Evolutionary conservation across 2,797 vertebrate species (phyloP).

Genomic region (Craterocephalus amniculus): DNA sequence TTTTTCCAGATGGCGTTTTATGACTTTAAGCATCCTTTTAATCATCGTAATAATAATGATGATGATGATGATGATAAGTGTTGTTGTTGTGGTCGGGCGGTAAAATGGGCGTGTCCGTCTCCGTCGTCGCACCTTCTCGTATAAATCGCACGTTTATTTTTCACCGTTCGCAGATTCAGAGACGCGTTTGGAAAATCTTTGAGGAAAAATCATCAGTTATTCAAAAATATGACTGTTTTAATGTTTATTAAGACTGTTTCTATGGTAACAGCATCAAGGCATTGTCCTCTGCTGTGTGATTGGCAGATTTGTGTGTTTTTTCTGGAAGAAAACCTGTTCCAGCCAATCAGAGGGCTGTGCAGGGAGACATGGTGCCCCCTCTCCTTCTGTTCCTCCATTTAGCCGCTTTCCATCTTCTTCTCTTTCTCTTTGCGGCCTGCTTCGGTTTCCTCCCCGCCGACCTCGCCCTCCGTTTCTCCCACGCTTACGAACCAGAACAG

Average conservation of each 20-base stretch:
- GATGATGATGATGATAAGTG: slow-evolving; percentile 1
- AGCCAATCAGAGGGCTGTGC: slow-evolving; percentile 50
- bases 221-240: background rate
- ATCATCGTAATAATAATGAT: no score
- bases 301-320: slow-evolving; percentile 35
- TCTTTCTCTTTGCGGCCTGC: background rate
- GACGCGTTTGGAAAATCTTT: background rate
- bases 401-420: slow-evolving; percentile 26
- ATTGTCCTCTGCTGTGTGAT: slow-evolving; percentile 37
- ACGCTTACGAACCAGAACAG: background rate
- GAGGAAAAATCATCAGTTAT: background rate
- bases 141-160: background rate
- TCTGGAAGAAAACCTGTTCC: slow-evolving; percentile 38
- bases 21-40: slow-evolving; percentile 5
- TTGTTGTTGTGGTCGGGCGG: slow-evolving; percentile 48
- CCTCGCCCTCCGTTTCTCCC: background rate
- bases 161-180: background rate
- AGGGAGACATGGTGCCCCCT: slow-evolving; percentile 24
- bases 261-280: slow-evolving; percentile 45
- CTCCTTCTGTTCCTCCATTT: slow-evolving; percentile 40
- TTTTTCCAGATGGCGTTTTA: background rate
- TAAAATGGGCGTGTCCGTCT: slow-evolving; percentile 74
- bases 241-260: slow-evolving; percentile 45
- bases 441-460: background rate
- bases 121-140: slow-evolving; percentile 37